Evolutionary conservation across 2,888 invertebrate genomes (phyloP).

Genomic region (Brachynemurus nebulosus): DNA sequence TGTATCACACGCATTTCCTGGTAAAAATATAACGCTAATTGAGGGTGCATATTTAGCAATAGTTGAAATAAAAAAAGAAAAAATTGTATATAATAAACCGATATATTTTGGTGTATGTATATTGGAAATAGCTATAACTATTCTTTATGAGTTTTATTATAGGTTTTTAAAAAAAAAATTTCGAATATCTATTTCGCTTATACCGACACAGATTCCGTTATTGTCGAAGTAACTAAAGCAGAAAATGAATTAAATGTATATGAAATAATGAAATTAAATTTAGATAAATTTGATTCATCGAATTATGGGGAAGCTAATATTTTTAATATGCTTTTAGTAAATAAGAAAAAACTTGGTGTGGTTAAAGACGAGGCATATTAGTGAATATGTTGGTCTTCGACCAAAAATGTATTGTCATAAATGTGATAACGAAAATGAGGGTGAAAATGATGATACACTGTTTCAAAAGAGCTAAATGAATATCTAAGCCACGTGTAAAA

Average conservation of each 20-base stretch:
- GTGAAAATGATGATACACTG: too few relatives aligned
- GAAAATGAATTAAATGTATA: neutral
- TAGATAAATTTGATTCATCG: slow-evolving; percentile 14
- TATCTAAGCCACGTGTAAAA: slow-evolving; percentile 8
- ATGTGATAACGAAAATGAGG: slow-evolving; percentile 11
- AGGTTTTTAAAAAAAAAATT: neutral
- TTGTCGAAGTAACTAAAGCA: neutral
- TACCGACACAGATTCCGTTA: slow-evolving; percentile 1
- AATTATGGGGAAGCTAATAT: slow-evolving; percentile 21
- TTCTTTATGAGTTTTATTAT: slow-evolving; percentile 1
- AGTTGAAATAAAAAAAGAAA: neutral
- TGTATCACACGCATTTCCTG: too few relatives aligned
- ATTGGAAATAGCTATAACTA: neutral
- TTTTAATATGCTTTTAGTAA: slow-evolving; percentile 19
- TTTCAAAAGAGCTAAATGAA: slow-evolving; percentile 10
- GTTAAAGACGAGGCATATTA: slow-evolving; percentile 22
- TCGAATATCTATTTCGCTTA: neutral
- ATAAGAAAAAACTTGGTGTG: slow-evolving; percentile 21
- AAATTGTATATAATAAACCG: neutral
- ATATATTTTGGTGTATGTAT: neutral
- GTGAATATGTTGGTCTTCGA: slow-evolving; percentile 20
- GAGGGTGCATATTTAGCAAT: neutral
- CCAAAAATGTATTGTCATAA: slow-evolving; percentile 22
- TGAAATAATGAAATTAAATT: neutral
- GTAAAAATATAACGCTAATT: neutral